phyloP scores from a whole-genome alignment of 2,113 vertebrate species.

The Maccullochella peelii region DNA sequence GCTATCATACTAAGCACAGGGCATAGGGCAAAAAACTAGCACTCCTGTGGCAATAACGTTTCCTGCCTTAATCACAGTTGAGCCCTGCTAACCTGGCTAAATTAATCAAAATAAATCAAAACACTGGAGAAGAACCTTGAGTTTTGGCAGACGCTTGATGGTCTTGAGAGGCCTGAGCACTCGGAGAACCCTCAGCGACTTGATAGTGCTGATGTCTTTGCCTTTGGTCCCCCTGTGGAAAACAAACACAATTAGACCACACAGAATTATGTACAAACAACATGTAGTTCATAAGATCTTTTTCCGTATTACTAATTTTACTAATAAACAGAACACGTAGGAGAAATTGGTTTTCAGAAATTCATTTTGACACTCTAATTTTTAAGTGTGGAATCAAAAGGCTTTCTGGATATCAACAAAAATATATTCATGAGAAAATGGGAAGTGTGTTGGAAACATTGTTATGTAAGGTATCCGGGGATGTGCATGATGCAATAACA shows the following conservation, averaged over 20 bases:
- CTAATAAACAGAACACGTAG: background rate
- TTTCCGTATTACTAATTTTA: background rate
- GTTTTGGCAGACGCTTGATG: slow-evolving; percentile 95
- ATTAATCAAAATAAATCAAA: background rate
- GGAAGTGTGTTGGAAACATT: background rate
- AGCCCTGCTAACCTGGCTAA: background rate
- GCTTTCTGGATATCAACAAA: background rate
- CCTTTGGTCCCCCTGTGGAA: slow-evolving; percentile 94
- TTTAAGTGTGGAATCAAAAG: background rate
- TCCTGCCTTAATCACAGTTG: background rate
- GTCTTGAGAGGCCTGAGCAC: slow-evolving; percentile 96
- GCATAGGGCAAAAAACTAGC: background rate
- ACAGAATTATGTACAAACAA: background rate
- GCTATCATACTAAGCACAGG: no score
- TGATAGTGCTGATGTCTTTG: slow-evolving; percentile 98
- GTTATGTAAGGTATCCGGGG: background rate
- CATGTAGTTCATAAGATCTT: background rate
- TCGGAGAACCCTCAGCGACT: slow-evolving; percentile 93
- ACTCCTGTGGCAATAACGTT: background rate
- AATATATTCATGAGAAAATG: background rate
- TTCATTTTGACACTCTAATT: background rate
- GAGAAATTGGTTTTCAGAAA: background rate
- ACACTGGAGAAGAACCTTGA: slow-evolving; percentile 84
- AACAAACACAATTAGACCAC: slow-evolving; percentile 58
- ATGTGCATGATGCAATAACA: background rate